Evolutionary conservation across 2,888 invertebrate genomes (phyloP), one percentile per base, ranked within the genome.

Genomic region (Pyrgus malvae): DNA sequence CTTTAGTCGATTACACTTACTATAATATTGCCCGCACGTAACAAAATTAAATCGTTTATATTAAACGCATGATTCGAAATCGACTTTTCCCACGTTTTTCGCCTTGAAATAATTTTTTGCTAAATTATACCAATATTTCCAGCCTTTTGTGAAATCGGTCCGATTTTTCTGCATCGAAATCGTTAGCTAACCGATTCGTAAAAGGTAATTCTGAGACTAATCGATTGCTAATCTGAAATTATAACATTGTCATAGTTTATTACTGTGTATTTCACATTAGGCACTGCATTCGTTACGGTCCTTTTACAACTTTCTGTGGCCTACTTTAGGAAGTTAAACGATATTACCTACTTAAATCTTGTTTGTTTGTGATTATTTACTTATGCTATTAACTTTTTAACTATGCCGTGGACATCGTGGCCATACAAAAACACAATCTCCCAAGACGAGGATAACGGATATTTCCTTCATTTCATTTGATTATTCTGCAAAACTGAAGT

Each of bases 151-250:
- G 74, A 72, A 70, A 74, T 66, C 65, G 65, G 66, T 69, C 68
- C 65, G 68, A 59, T 68, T 68, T 70, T 69, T 70, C 74, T 69
- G 75, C 64, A 69, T 68, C 78, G 68, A 80, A 82, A 70, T 75
- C 65, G 74, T 72, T 71, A 77, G 72, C 64, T 69, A 72, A 74
- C 69, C 40, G 35, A 72, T 68, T 64, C 59, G 55, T 66, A 64
- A 66, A 70, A 35, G 64, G 62, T 68, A 61, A 67, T 64, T 67
- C 66, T 67, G 67, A 69, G 67, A 64, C 69, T 72, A 80, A 81
- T 77, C 74, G 72, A 79, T 80, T 81, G 73, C 71, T 70, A 76
- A 76, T 73, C 76, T 70, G 62, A 65, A 75, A 70, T 76, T 76
- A 73, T 69, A 64, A 73, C 62, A 67, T 65, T 58, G 69, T 69